Conservation (phyloP, 2,888 invertebrate species). For the Folsomia manolachei region DNA sequence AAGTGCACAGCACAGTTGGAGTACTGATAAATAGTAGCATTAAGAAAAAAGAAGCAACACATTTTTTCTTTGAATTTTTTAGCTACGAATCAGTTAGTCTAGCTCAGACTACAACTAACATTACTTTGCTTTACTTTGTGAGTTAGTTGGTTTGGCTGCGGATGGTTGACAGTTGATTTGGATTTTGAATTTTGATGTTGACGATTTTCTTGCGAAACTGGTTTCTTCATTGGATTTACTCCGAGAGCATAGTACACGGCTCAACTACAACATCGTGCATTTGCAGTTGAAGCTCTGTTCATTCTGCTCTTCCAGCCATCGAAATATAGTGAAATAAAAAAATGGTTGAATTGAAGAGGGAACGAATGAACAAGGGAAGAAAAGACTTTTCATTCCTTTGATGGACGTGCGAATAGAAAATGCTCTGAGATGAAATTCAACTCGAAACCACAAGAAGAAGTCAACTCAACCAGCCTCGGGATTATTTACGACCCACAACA, state of each 20-base stretch:
- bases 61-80: not conserved
- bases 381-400: not conserved
- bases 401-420: slow-evolving; percentile 6
- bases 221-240: not conserved
- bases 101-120: too few relatives aligned
- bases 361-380: not conserved
- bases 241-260: not conserved
- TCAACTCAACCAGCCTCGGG: slow-evolving; percentile 1
- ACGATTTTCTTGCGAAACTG: slow-evolving; percentile 6
- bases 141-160: not conserved
- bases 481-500: slow-evolving; percentile 8
- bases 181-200: slow-evolving; percentile 3
- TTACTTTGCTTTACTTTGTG: not conserved
- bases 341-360: too few relatives aligned
- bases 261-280: not conserved
- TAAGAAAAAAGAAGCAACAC: not conserved
- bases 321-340: not conserved
- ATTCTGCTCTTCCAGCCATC: not conserved
- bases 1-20: slow-evolving; percentile 1
- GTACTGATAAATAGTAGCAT: not conserved
- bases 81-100: not conserved
- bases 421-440: slow-evolving; percentile 1
- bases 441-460: slow-evolving; percentile 10
- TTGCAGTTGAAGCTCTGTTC: too few relatives aligned
- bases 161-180: slow-evolving; percentile 3